phyloP scores from a whole-genome alignment of 2,888 invertebrate species.

The Pachydiplax longipennis region DNA sequence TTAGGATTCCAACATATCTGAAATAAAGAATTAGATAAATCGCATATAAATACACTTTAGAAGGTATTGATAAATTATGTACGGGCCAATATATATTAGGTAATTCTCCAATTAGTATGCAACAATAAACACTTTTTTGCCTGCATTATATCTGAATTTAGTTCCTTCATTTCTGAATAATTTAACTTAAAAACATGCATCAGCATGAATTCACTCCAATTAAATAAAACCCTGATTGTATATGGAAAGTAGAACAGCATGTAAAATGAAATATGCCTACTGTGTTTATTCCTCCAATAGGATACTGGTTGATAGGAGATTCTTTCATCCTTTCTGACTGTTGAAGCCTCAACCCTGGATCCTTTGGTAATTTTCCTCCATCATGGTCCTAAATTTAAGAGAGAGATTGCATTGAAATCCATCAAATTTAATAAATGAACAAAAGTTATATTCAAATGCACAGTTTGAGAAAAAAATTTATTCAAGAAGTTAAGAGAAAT shows the following conservation, averaged over 20 bases:
- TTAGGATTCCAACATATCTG: constrained; percentile 63
- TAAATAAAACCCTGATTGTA: too few relatives aligned
- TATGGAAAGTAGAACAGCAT: too few relatives aligned
- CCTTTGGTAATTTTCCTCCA: constrained; percentile 48
- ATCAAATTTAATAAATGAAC: background rate
- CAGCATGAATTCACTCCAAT: too few relatives aligned
- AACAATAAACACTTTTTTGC: background rate
- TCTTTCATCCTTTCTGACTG: constrained; percentile 53
- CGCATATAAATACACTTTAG: too few relatives aligned
- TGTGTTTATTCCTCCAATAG: constrained; percentile 58
- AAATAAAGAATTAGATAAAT: background rate
- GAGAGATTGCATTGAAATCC: background rate
- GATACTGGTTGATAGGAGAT: constrained; percentile 57
- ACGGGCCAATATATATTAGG: too few relatives aligned
- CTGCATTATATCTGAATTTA: too few relatives aligned
- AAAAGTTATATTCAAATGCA: background rate
- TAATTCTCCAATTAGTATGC: too few relatives aligned
- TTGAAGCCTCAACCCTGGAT: constrained; percentile 48
- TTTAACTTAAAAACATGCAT: too few relatives aligned
- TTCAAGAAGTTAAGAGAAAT: too few relatives aligned
- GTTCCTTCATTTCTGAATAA: too few relatives aligned
- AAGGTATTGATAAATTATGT: background rate
- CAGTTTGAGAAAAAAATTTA: too few relatives aligned
- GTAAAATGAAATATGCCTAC: constrained; percentile 52
- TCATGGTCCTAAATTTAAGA: constrained; percentile 19